Percentiles rank a stretch among this genome's conserved stretches.
These are phyloP conservation scores for Drosophila nikananu DNA, from an alignment of 1,140 invertebrate genomes.

Conservation along the genomic window DNA sequence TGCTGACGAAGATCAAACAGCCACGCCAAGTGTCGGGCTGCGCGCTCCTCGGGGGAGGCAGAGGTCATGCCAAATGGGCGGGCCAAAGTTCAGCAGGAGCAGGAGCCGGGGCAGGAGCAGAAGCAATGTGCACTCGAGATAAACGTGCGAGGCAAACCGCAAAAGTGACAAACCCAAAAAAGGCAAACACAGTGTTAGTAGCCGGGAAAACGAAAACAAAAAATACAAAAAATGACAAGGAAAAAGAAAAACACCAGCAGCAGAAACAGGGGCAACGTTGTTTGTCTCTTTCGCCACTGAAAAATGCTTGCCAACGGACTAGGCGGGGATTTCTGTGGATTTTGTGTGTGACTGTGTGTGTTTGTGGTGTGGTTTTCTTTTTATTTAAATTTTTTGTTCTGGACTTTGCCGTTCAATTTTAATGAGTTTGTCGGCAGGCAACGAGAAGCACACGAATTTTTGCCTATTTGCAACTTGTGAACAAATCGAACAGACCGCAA, in stretches of 20 bases:
- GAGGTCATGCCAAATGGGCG: conserved; percentile 15
- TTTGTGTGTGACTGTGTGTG: conserved; percentile 6
- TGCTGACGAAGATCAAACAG: conserved; percentile 80
- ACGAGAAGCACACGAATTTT: conserved; percentile 22
- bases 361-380: conserved; percentile 6
- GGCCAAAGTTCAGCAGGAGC: neutral
- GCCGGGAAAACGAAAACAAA: conserved; percentile 4
- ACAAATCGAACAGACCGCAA: conserved; percentile 37
- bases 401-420: conserved; percentile 43
- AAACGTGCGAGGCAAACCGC: conserved; percentile 75
- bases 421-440: conserved; percentile 54
- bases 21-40: conserved; percentile 39
- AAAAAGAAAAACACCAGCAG: conserved; percentile 30
- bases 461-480: conserved; percentile 51
- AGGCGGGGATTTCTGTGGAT: conserved; percentile 36
- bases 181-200: conserved; percentile 42
- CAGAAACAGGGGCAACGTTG: conserved; percentile 31
- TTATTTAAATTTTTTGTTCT: conserved; percentile 8
- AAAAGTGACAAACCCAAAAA: conserved; percentile 75
- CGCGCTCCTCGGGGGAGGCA: conserved; percentile 10
- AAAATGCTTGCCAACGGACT: conserved; percentile 53
- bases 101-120: neutral
- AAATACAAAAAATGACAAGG: conserved; percentile 10
- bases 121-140: conserved; percentile 65
- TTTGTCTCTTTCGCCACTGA: conserved; percentile 31